phyloP scores from a whole-genome alignment of 2,113 vertebrate genomes.

The Fregetta grallaria region DNA sequence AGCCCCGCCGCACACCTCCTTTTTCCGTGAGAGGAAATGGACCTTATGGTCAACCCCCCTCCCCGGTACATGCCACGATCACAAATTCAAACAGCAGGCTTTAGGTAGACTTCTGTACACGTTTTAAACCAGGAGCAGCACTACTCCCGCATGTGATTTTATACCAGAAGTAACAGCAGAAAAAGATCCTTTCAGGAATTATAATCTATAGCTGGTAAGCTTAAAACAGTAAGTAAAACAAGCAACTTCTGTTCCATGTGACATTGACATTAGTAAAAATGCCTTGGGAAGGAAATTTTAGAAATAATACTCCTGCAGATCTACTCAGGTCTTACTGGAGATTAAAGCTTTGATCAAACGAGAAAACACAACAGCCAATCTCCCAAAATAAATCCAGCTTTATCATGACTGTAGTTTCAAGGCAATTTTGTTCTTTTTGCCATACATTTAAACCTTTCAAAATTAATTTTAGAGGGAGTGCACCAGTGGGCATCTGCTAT shows the following conservation, averaged over 20 bases:
- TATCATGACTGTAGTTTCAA: background rate
- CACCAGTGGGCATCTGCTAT: background rate
- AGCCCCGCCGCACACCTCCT: background rate
- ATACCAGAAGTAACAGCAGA: background rate
- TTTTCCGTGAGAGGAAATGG: accelerated
- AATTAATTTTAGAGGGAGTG: background rate
- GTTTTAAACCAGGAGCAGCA: background rate
- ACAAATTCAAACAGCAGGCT: background rate
- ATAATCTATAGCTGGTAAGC: background rate
- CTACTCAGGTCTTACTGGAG: background rate
- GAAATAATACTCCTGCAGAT: background rate
- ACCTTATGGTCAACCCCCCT: background rate
- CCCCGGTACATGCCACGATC: accelerated
- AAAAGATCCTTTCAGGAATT: background rate
- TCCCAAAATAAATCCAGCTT: background rate
- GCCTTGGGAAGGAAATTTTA: background rate
- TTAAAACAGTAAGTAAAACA: background rate
- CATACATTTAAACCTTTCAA: background rate
- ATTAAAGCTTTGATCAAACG: background rate
- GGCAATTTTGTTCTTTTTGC: background rate
- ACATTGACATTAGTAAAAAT: background rate
- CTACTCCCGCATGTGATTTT: accelerated
- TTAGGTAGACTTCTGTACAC: accelerated
- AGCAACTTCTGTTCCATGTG: background rate
- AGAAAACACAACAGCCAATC: background rate